Conservation (phyloP, 2,797 vertebrate species). For the Hypotaenidia philippensis region DNA sequence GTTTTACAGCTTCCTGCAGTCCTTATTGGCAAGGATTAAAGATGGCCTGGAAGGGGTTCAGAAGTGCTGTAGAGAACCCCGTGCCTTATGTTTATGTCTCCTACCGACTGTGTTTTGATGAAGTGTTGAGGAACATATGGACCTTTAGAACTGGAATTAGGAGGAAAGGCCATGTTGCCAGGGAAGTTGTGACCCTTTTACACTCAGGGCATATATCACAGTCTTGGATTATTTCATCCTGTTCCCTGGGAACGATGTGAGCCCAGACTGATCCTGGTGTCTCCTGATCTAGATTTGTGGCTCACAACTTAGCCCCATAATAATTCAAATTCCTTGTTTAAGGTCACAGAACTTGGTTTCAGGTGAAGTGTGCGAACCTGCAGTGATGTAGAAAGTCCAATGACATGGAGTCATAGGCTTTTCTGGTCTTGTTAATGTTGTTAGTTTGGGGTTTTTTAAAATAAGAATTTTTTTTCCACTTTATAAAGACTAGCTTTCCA, state of each 20-base stretch:
- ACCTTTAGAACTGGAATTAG: neutral
- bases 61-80: neutral
- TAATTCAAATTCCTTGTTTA: neutral
- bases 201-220: neutral
- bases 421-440: neutral
- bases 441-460: no score
- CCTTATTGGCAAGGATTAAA: neutral
- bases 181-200: neutral
- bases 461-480: neutral
- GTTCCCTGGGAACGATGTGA: neutral
- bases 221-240: neutral
- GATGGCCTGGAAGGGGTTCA: neutral
- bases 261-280: neutral
- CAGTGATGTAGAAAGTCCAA: neutral
- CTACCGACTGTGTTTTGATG: neutral
- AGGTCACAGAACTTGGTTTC: neutral
- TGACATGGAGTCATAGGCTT: neutral
- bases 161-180: neutral
- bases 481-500: neutral
- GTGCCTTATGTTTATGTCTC: neutral
- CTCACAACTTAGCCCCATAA: neutral
- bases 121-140: neutral
- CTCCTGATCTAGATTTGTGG: neutral
- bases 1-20: neutral
- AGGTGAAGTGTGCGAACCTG: neutral